Base-by-base conservation (phyloP, 1,140 invertebrate genomes). In the Papilio polytes region DNA sequence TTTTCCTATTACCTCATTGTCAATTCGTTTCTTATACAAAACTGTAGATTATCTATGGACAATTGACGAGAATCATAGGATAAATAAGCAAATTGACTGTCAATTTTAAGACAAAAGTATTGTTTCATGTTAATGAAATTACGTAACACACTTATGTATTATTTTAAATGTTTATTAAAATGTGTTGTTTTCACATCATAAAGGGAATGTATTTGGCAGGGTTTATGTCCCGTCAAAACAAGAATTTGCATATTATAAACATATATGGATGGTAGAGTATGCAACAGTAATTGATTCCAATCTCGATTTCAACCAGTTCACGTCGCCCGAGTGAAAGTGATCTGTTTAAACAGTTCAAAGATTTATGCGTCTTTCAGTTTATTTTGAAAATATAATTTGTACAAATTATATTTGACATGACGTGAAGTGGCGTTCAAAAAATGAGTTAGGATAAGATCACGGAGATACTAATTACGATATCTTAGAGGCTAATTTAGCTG, bases 241-340 rank as follows among this genome's bases (percentile, higher is more conserved):
- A 70, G 4, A 31, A 70, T 70, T 70, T 70, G 63, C 26, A 26
- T 78, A 59, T 78, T 46, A 46, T 46, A 41, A 20, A 53, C 66
- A 80, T 66, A 80, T 70, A 53, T 46, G 26, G 18, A 48, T 31
- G 41, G 59, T 44, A 31, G 63, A 15, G 56, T 26, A 41, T 15
- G 22, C 41, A 77, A 76, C 26, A 46, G 59, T 53, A 56, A 84
- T 83, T 85, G 80, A 87, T 85, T 89, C 84, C 76, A 87, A 87
- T 87, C 83, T 89, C 84, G 86, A 90, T 92, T 86, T 89, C 84
- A 81, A 88, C 85, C 82, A 86, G 83, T 66, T 72, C 83, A 83
- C 78, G 70, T 87, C 84, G 82, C 80, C 80, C 66, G 76, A 90
- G 92, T 90, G 92, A 94, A 94, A 94, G 92, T 94, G 91, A 91